Conservation (phyloP, 2,113 vertebrate genomes). For the Tachysurus fulvidraco region DNA sequence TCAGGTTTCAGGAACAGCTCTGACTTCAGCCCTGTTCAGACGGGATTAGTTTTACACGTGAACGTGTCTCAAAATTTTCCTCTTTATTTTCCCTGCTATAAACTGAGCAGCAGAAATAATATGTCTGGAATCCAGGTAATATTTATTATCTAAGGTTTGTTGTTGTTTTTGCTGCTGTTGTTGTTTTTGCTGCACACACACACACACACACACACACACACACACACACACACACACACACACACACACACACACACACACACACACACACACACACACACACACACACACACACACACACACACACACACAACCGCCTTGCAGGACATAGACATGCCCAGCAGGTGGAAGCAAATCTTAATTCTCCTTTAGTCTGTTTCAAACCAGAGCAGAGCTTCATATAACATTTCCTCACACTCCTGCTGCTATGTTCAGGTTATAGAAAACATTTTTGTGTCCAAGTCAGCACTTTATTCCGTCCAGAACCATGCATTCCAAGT, state of each 20-base stretch:
- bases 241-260: too few species aligned
- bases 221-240: too few species aligned
- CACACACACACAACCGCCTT: not conserved
- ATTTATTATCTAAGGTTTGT: too few species aligned
- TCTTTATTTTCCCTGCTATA: too few species aligned
- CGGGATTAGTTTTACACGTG: not conserved
- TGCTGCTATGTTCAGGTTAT: not conserved
- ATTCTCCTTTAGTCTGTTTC: not conserved
- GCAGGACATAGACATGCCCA: constrained; percentile 2
- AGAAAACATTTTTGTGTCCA: not conserved
- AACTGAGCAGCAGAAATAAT: too few species aligned
- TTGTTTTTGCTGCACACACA: too few species aligned
- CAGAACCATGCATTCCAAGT: not conserved
- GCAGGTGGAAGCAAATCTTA: constrained; percentile 26
- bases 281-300: not conserved
- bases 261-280: not conserved
- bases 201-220: too few species aligned
- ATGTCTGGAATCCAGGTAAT: too few species aligned
- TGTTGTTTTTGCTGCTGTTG: too few species aligned
- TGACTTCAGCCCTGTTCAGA: not conserved
- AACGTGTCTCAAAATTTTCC: too few species aligned
- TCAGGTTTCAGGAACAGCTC: too few species aligned
- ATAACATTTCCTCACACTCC: not conserved
- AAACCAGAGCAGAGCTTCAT: not conserved
- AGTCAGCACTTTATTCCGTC: not conserved